phyloP scores from a whole-genome alignment of 2,888 invertebrate species.

The Thelaira solivaga region DNA sequence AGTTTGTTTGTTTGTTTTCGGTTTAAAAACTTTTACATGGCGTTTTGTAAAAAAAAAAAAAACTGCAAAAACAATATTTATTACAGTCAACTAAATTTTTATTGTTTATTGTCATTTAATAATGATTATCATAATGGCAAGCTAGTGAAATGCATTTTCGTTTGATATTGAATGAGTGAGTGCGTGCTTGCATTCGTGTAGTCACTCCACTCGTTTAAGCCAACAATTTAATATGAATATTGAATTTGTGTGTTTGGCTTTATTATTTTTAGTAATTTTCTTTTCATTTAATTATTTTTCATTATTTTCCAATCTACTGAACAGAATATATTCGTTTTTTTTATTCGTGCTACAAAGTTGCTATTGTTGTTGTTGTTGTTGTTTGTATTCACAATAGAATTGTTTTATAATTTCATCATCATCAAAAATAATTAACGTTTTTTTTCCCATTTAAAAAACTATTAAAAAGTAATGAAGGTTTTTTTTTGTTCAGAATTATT shows the following conservation, averaged over 20 bases:
- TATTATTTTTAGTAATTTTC: slow-evolving; percentile 30
- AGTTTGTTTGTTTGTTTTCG: slow-evolving; percentile 9
- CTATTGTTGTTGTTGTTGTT: too few relatives aligned
- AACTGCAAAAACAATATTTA: too few relatives aligned
- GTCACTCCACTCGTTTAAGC: background rate
- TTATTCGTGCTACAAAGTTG: too few relatives aligned
- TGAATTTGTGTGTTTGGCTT: slow-evolving; percentile 1
- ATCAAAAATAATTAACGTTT: slow-evolving; percentile 1
- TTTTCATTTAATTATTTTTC: slow-evolving; percentile 50
- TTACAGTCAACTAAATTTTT: slow-evolving; percentile 53
- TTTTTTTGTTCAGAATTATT: too few relatives aligned
- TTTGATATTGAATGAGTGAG: too few relatives aligned
- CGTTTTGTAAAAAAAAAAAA: too few relatives aligned
- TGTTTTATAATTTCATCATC: slow-evolving; percentile 19
- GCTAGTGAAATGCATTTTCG: slow-evolving; percentile 15
- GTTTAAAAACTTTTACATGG: too few relatives aligned
- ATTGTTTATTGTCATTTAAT: slow-evolving; percentile 58
- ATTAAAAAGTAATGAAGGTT: too few relatives aligned
- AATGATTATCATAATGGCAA: slow-evolving; percentile 31
- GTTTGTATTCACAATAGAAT: background rate
- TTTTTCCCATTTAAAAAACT: background rate
- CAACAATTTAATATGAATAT: background rate
- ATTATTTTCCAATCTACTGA: slow-evolving; percentile 49
- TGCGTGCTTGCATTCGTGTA: background rate
- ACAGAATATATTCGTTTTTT: background rate